Evolutionary conservation across 2,797 vertebrate genomes (phyloP).

Genomic region (Saxicola maurus): DNA sequence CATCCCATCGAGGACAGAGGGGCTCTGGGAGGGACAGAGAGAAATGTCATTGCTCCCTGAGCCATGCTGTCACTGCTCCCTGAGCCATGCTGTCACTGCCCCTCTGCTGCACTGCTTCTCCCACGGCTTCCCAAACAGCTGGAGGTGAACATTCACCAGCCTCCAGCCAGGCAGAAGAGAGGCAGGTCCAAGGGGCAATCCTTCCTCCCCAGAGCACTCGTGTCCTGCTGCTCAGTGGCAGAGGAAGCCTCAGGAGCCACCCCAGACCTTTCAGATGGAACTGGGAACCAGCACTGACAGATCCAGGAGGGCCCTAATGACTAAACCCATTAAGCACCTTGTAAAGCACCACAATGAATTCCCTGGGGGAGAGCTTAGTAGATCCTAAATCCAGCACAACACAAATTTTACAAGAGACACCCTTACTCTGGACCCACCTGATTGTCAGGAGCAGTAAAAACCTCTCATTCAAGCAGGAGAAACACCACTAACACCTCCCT

Average conservation of each 20-base stretch:
- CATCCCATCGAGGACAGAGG: conserved; percentile 51
- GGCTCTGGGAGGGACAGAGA: conserved; percentile 57
- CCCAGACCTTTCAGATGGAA: neutral
- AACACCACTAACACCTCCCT: neutral
- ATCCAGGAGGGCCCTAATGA: neutral
- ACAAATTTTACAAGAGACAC: neutral
- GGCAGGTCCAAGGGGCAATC: neutral
- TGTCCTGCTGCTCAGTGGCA: neutral
- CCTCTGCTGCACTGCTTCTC: accelerated
- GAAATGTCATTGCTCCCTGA: neutral
- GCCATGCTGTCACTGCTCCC: neutral
- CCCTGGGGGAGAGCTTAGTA: neutral
- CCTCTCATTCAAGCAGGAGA: neutral
- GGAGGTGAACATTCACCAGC: neutral
- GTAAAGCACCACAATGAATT: neutral
- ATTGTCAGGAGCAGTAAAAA: neutral
- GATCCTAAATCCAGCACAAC: neutral
- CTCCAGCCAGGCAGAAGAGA: neutral
- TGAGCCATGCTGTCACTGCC: neutral
- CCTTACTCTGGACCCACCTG: neutral
- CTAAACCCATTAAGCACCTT: neutral
- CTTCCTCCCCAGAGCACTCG: neutral
- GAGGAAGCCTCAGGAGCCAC: neutral
- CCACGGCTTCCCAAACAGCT: accelerated
- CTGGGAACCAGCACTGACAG: neutral